Evolutionary conservation across 2,888 invertebrate species (phyloP), one percentile per base, ranked within the genome.

Genomic region (Microctonus brassicae): DNA sequence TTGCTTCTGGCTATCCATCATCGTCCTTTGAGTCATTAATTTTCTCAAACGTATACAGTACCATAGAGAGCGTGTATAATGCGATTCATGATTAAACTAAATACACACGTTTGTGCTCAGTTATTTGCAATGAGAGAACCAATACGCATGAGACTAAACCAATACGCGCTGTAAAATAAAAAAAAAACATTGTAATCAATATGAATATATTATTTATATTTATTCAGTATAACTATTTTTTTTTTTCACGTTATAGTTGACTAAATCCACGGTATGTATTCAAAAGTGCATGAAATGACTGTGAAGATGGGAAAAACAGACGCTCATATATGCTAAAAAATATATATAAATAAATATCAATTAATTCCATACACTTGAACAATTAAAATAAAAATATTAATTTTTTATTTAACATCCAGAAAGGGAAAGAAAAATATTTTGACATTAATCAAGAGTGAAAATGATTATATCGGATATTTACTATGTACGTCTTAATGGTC

Each of bases 1-100:
- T 60, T 53, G 72, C 75, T 75, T 73, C 73, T 58, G 73, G 73
- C 75, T 71, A 75, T 75, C 60, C 69, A 75, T 75, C 75, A 75
- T 75, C 72, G 67, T 61, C 57, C 70, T 61, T 52, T 67, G 67
- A 65, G 69, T 75, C 75, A 73, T 75, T 75, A 75, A 75, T 75
- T 73, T 75, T 69, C 71, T 73, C 71, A 3, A 34, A 57, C 26
- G 6, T 0, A 57, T n/a, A 26, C 10, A n/a, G 65, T 39, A 66
- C 71, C 61, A 66, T 13, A 13, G 13, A 13, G 39, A 39, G 39
- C 13, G n/a, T 39, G 6, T 13, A 39, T 39, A 11, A 39, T 39
- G n/a, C 55, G 61, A 55, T 71, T 72, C 69, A 63, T 57, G 74
- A 61, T 72, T 29, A 42, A 66, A n/a, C 26, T 52, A 67, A 55